phyloP scores from a whole-genome alignment of 2,888 invertebrate species.

The Bellardia pandia region DNA sequence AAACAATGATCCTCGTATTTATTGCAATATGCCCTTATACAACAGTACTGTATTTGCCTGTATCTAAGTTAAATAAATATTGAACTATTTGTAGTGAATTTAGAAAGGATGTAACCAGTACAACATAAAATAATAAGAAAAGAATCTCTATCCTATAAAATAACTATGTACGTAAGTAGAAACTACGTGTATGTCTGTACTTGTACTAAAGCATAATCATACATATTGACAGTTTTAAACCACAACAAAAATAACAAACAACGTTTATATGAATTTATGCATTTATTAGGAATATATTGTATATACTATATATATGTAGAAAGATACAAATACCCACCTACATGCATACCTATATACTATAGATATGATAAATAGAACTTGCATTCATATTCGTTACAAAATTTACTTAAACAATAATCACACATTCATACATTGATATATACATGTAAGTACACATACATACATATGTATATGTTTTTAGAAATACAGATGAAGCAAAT shows the following conservation, averaged over 20 bases:
- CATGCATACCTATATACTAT: background rate
- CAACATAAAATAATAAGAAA: slow-evolving; percentile 1
- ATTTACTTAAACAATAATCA: background rate
- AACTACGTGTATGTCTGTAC: background rate
- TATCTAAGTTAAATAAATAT: slow-evolving; percentile 4
- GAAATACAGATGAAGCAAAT: slow-evolving; percentile 31
- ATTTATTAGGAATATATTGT: background rate
- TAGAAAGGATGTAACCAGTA: background rate
- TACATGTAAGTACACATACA: background rate
- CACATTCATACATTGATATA: background rate
- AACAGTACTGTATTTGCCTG: too few species aligned
- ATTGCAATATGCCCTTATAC: background rate
- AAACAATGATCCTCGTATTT: background rate
- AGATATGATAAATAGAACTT: slow-evolving; percentile 14
- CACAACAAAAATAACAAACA: slow-evolving; percentile 62
- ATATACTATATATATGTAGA: background rate
- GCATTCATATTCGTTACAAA: slow-evolving; percentile 1
- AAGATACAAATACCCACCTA: background rate
- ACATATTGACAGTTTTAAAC: slow-evolving; percentile 66
- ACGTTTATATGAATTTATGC: slow-evolving; percentile 37
- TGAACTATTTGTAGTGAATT: background rate
- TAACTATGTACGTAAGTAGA: background rate
- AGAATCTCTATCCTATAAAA: background rate
- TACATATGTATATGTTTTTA: background rate
- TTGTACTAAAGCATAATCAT: slow-evolving; percentile 29